Evolutionary conservation across 2,888 invertebrate species (phyloP).

Genomic region (Agriopis marginaria): DNA sequence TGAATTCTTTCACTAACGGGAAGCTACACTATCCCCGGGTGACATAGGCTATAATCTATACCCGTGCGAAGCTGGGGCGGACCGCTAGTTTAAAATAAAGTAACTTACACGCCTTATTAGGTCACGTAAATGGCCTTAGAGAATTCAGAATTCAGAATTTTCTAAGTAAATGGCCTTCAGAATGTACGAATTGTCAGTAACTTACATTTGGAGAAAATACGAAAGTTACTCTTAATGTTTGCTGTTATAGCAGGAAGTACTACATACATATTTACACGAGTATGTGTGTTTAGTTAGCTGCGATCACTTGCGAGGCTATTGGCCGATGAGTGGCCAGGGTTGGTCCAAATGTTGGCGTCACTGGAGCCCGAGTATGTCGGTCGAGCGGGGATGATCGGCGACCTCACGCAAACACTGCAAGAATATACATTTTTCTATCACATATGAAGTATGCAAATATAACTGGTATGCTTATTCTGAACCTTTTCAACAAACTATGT

Average conservation of each 20-base stretch:
- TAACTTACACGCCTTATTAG: no score
- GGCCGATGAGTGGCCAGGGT: slow-evolving; percentile 81
- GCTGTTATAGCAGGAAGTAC: neutral
- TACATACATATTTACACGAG: slow-evolving; percentile 7
- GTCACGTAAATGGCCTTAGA: no score
- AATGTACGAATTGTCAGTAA: no score
- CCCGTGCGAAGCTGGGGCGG: no score
- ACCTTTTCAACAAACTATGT: no score
- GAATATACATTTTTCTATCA: neutral
- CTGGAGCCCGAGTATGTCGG: slow-evolving; percentile 88
- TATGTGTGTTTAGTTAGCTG: slow-evolving; percentile 48
- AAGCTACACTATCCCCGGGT: no score
- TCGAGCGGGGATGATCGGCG: slow-evolving; percentile 92
- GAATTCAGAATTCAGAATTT: no score
- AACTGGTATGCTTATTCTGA: neutral
- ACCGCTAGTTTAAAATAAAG: no score
- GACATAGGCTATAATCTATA: no score
- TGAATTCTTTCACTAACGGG: no score
- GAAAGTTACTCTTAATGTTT: neutral
- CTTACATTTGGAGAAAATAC: no score
- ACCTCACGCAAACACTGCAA: slow-evolving; percentile 92
- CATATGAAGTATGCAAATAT: neutral
- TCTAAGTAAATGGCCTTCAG: no score
- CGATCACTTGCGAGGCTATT: slow-evolving; percentile 67
- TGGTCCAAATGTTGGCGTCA: slow-evolving; percentile 89